phyloP scores from a whole-genome alignment of 2,113 vertebrate species.

The Ivindomyrus marchei region DNA sequence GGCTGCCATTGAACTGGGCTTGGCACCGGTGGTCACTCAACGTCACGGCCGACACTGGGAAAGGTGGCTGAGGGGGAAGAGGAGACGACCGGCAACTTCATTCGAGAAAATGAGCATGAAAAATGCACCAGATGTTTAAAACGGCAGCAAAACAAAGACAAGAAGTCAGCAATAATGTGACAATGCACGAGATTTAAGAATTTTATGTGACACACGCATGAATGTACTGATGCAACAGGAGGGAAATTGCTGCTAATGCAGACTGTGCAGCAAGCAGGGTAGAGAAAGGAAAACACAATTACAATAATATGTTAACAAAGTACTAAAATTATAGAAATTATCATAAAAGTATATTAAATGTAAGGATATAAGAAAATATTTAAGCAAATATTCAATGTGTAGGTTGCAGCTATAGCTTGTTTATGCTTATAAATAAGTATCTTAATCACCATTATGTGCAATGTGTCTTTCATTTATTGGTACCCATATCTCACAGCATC shows the following conservation, averaged over 20 bases:
- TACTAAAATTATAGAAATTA: neutral
- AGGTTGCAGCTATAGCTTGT: neutral
- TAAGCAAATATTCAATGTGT: neutral
- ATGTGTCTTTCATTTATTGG: neutral
- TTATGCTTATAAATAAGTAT: neutral
- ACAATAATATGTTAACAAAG: neutral
- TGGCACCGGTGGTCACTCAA: constrained; percentile 54
- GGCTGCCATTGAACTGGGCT: constrained; percentile 55
- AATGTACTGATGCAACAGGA: neutral
- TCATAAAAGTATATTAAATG: neutral
- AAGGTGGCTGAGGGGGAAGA: constrained; percentile 37
- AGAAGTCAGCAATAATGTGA: neutral
- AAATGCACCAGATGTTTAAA: neutral
- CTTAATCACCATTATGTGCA: neutral
- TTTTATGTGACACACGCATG: neutral
- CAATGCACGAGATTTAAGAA: neutral
- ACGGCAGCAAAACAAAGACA: neutral
- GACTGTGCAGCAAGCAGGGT: neutral
- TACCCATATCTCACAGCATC: neutral
- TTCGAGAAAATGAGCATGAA: neutral
- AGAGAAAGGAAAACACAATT: neutral
- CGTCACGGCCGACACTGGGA: constrained; percentile 44
- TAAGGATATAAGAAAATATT: neutral
- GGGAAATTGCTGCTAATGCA: neutral
- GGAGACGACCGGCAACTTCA: neutral